A percentile compares a stretch with the other conserved stretches of the same genome.
Conservation (phyloP, 92 coral and sea anemone genomes). For the Palythoa grandiflora region DNA sequence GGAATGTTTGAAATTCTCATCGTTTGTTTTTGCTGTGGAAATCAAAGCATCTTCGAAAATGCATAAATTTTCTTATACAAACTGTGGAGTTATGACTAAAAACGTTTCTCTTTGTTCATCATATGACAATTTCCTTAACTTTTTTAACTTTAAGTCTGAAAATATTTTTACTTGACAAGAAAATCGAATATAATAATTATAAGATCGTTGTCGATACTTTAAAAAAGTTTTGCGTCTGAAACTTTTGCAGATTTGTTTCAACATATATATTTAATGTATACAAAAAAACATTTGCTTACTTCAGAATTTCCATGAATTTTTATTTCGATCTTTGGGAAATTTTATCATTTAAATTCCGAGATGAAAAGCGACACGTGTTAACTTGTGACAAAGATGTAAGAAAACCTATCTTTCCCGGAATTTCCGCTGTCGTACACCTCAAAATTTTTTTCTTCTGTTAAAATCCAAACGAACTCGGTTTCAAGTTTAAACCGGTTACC, state of each 20-base stretch:
- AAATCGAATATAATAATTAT: too few species aligned
- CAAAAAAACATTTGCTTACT: background rate
- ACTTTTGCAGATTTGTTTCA: too few species aligned
- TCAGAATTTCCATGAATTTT: background rate
- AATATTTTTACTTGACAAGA: background rate
- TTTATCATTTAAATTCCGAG: background rate
- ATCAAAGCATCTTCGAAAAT: background rate
- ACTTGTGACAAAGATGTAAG: background rate
- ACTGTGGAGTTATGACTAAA: background rate
- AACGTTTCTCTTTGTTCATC: background rate
- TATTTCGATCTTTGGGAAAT: background rate
- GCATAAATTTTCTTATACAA: background rate
- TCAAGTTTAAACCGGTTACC: background rate
- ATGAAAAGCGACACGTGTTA: background rate
- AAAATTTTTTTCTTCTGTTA: background rate
- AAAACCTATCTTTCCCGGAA: constrained; percentile 6
- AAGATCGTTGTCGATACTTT: too few species aligned
- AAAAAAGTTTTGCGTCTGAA: too few species aligned
- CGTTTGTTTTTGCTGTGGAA: background rate
- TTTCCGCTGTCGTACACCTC: constrained; percentile 27
- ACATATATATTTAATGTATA: background rate
- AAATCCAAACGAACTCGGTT: too few species aligned
- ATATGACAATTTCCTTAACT: background rate
- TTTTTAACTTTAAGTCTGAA: background rate
- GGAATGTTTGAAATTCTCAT: background rate